Base-by-base conservation (phyloP, 2,113 vertebrate species). In the Pomatostomus ruficeps region DNA sequence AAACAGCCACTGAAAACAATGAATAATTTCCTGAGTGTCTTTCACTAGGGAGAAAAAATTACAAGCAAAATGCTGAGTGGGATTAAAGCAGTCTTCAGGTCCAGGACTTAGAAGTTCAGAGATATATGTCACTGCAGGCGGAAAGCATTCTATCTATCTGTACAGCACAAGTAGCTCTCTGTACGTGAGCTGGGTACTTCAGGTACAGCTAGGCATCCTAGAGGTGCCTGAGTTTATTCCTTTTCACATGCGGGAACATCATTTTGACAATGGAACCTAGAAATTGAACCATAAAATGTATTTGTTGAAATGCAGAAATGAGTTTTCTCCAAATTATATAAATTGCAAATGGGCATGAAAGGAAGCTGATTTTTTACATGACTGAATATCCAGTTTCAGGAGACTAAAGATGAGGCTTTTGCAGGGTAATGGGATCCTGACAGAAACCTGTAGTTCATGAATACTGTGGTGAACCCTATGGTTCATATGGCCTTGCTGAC, bases 241-340 rank as follows among this genome's bases (percentile, higher is more conserved):
- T 74, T 91, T 70, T 55, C 59, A 38, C 36, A 61, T 57, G 40
- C 3, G 0, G 49, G 38, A 85, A 67, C 46, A 85, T 73, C 2
- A 48, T 74, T 95, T 58, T 96, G 91, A 93, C 85, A 88, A 83
- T 20, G 25, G 72, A 92, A 67, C 19, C 62, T 52, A 75, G 86
- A 92, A 89, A 77, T 4, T 71, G 78, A 90, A 93, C 63, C 28
- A 10, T 90, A 66, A 93, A 91, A 80, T 71, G 8, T 73, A 11
- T 88, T 83, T 84, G 63, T 51, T 88, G 77, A 88, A 90, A 91
- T 61, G 78, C 23, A 90, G 91, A 74, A 91, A 95, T 61, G n/a
- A 91, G 71, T 42, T 94, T 94, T 96, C 48, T n/a, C 43, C 29
- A 84, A 83, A 94, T 94, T 62, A 88, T n/a, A 88, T 61, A 80